phyloP scores from a whole-genome alignment of 2,113 vertebrate species.

The Butastur rufipennis region DNA sequence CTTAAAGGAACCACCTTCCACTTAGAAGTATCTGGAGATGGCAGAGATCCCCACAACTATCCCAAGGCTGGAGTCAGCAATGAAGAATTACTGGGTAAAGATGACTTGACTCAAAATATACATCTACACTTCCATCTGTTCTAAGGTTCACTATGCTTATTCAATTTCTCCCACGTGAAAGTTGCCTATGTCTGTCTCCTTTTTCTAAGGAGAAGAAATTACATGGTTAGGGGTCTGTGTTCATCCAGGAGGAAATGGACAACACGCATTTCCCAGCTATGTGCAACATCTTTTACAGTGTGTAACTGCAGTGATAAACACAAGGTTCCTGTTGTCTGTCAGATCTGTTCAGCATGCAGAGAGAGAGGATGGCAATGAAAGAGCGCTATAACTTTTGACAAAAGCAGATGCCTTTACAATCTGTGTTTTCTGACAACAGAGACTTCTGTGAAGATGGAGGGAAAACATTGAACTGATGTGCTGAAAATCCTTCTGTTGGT shows the following conservation, averaged over 20 bases:
- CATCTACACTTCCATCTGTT: background rate
- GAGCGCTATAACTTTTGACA: background rate
- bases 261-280: background rate
- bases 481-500: background rate
- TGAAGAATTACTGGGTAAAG: background rate
- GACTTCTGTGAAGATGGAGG: background rate
- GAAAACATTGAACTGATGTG: background rate
- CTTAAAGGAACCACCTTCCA: background rate
- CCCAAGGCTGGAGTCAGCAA: background rate
- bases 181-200: background rate
- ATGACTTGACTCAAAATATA: background rate
- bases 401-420: background rate
- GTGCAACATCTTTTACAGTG: background rate
- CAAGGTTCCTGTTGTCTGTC: background rate
- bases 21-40: background rate
- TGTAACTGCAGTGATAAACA: background rate
- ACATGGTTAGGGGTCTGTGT: rapidly evolving
- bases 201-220: background rate
- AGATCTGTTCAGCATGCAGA: rapidly evolving
- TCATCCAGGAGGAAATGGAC: background rate
- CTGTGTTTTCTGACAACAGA: background rate
- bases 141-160: background rate
- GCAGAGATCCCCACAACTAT: background rate
- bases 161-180: background rate
- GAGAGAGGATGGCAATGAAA: background rate